These are phyloP conservation scores for Cephus sareptanus DNA, from an alignment of 2,888 invertebrate species.

Conservation along the genomic window DNA sequence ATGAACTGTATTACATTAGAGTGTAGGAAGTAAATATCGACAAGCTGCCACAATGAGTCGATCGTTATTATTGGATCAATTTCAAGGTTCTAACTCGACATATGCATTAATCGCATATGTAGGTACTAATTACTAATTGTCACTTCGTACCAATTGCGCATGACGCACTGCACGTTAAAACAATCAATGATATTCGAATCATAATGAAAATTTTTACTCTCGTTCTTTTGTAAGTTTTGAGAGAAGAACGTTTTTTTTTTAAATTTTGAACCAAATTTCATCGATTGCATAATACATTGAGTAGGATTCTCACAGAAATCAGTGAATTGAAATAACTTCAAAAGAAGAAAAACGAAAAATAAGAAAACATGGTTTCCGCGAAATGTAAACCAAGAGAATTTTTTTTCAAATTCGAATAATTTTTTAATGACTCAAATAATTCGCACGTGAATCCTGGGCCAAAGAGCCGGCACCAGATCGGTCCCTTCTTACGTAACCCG, in stretches of 20 bases:
- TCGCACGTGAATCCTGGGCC: constrained; percentile 23
- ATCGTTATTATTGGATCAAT: neutral
- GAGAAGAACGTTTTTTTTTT: neutral
- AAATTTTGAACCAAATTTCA: neutral
- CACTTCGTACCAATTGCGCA: neutral
- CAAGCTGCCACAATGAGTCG: neutral
- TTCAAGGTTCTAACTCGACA: neutral
- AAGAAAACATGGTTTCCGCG: neutral
- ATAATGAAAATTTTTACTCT: neutral
- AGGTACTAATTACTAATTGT: neutral
- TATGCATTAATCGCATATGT: neutral
- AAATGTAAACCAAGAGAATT: neutral
- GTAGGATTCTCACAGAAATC: neutral
- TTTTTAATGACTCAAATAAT: constrained; percentile 17
- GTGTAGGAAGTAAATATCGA: neutral
- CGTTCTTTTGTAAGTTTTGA: neutral
- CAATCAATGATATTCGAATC: neutral
- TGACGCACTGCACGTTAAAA: neutral
- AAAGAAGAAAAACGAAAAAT: neutral
- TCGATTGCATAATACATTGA: neutral
- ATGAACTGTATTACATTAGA: neutral
- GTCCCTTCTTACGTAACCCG: constrained; percentile 19
- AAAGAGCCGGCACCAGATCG: constrained; percentile 10
- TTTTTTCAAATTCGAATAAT: neutral
- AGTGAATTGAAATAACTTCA: neutral